These are phyloP conservation scores for Apus apus DNA, from an alignment of 2,113 vertebrate genomes.

Conservation along the genomic window DNA sequence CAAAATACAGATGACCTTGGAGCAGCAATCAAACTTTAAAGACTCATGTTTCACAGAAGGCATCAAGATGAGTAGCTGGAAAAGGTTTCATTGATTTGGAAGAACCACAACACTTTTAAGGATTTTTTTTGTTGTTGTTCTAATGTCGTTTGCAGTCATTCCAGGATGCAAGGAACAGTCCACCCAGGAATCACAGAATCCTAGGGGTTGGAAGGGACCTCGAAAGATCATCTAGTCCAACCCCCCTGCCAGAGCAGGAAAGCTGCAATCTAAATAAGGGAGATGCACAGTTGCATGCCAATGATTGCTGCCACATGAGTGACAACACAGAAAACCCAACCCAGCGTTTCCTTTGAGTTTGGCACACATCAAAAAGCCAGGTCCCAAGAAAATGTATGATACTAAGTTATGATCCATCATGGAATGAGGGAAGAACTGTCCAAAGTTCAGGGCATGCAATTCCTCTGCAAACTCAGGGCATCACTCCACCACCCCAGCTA, in stretches of 20 bases:
- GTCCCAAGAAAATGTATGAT: background rate
- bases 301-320: background rate
- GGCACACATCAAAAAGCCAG: background rate
- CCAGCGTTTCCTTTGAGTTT: background rate
- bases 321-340: background rate
- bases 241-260: too few relatives aligned
- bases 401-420: background rate
- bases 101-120: background rate
- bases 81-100: background rate
- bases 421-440: background rate
- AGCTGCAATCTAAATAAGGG: background rate
- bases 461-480: background rate
- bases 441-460: background rate
- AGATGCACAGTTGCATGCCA: rapidly evolving
- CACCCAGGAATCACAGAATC: too few relatives aligned
- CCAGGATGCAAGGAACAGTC: background rate
- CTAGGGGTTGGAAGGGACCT: too few relatives aligned
- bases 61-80: background rate
- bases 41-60: background rate
- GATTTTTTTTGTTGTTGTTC: background rate
- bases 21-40: background rate
- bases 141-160: background rate
- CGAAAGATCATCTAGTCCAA: too few relatives aligned
- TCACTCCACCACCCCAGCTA: background rate
- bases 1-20: conserved; percentile 12